Conservation (phyloP, 2,113 vertebrate genomes). For the Myiagra hebetior region DNA sequence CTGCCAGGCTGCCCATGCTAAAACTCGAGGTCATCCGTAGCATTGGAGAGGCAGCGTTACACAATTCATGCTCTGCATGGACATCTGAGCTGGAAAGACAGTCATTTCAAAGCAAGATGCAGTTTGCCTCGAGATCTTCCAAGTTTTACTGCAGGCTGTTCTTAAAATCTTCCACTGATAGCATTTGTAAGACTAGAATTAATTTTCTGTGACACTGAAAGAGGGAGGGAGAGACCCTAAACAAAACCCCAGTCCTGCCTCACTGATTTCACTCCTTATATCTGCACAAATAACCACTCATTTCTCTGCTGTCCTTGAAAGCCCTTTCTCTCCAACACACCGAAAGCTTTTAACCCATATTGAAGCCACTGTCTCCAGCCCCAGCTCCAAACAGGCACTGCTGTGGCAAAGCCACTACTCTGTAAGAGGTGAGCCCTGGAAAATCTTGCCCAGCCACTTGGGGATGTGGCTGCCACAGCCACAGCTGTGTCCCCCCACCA, state of each 20-base stretch:
- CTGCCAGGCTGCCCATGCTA: neutral
- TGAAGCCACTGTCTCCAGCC: neutral
- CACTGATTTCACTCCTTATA: neutral
- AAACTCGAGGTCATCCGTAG: neutral
- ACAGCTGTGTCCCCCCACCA: rapidly evolving
- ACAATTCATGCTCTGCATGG: neutral
- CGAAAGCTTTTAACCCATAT: neutral
- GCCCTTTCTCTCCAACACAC: neutral
- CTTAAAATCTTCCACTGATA: slow-evolving; percentile 10
- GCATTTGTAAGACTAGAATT: neutral
- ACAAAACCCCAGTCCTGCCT: neutral
- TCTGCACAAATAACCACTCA: neutral
- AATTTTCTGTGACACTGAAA: slow-evolving; percentile 18
- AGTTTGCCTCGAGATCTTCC: neutral
- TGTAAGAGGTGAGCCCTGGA: neutral
- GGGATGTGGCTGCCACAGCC: neutral
- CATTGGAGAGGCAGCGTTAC: neutral
- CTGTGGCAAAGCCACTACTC: neutral
- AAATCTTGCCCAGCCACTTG: neutral
- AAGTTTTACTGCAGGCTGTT: slow-evolving; percentile 12
- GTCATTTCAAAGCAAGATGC: slow-evolving; percentile 1
- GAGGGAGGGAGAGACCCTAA: neutral
- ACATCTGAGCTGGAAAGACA: slow-evolving; percentile 35
- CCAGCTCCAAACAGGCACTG: neutral
- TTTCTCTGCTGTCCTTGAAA: neutral